Base-by-base conservation (phyloP, 2,888 invertebrate species). In the Zelleria hepariella region DNA sequence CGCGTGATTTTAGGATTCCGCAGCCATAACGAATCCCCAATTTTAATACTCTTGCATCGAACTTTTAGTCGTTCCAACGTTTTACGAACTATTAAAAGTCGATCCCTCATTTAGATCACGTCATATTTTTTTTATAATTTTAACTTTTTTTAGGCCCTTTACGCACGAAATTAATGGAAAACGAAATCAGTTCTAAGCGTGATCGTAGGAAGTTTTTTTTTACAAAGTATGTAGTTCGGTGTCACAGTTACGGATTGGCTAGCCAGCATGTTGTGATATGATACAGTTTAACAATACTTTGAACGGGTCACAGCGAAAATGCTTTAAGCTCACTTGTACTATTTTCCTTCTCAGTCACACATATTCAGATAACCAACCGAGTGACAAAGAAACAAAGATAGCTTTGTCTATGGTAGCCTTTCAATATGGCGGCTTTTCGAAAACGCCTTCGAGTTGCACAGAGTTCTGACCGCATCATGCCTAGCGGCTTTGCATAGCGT, bases 21-120 rank as follows among this genome's bases (percentile, higher is more conserved):
- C n/a, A 51, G 23, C 51, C n/a, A 7, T 51, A 42, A 42, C 51
- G 10, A 42, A 42, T 15, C 32, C 10, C 15, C 2, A 15, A 42
- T 15, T 42, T 42, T 0, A 42, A 42, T 42, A 15, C 32, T 42
- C 32, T 10, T 15, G 32, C 10, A 42, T 42, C 10, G 68, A 70
- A 67, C 58, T 65, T 68, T 68, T 68, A 68, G 68, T 64, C 20
- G 21, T 23, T 15, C 51, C 18, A 49, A 51, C 59, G 24, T 59
- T 62, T 63, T 63, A 61, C 58, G 64, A 64, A 68, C 67, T 69
- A n/a, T n/a, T n/a, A 68, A 71, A 71, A 67, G 64, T 71, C 66
- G 70, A 65, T 62, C 62, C 56, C 56, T 56, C 65, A 10, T 62
- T 66, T 66, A 67, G 67, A 73, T 72, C 71, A 72, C 62, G 63